phyloP scores from a whole-genome alignment of 2,888 invertebrate species.

The Leptinotarsa tumamoca region DNA sequence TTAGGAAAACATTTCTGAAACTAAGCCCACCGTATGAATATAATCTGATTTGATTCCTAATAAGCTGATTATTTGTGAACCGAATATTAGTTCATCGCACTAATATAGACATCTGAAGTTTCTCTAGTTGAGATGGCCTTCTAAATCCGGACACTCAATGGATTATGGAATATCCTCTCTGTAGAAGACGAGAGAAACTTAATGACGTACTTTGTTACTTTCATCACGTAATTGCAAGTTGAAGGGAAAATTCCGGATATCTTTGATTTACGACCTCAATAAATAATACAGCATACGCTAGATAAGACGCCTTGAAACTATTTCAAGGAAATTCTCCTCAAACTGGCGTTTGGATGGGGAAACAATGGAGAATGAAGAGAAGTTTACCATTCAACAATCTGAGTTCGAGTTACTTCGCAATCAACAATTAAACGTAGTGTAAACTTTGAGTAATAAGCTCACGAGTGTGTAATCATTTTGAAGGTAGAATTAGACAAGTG shows the following conservation, averaged over 20 bases:
- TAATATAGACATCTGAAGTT: background rate
- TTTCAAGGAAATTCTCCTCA: slow-evolving; percentile 22
- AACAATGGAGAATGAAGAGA: slow-evolving; percentile 30
- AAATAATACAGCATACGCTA: slow-evolving; percentile 34
- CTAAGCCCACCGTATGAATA: no score
- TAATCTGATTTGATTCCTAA: no score
- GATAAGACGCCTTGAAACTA: slow-evolving; percentile 38
- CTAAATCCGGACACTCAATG: background rate
- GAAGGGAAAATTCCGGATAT: slow-evolving; percentile 25
- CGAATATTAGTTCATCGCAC: no score
- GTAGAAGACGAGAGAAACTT: background rate
- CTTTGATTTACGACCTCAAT: slow-evolving; percentile 27
- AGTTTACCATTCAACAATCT: slow-evolving; percentile 4
- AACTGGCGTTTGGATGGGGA: slow-evolving; percentile 22
- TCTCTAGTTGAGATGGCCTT: background rate
- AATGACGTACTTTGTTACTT: slow-evolving; percentile 22
- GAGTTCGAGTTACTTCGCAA: background rate
- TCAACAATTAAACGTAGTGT: no score
- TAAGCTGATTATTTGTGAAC: no score
- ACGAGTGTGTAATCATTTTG: no score
- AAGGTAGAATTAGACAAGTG: no score
- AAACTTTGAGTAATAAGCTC: no score
- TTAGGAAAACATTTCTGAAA: no score
- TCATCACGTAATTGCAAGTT: slow-evolving; percentile 25
- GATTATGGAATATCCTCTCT: slow-evolving; percentile 13